A percentile compares a stretch with the other conserved stretches of the same genome.
These are phyloP conservation scores for Choloepus didactylus DNA, from an alignment of 2,797 vertebrate genomes.

Conservation along the genomic window DNA sequence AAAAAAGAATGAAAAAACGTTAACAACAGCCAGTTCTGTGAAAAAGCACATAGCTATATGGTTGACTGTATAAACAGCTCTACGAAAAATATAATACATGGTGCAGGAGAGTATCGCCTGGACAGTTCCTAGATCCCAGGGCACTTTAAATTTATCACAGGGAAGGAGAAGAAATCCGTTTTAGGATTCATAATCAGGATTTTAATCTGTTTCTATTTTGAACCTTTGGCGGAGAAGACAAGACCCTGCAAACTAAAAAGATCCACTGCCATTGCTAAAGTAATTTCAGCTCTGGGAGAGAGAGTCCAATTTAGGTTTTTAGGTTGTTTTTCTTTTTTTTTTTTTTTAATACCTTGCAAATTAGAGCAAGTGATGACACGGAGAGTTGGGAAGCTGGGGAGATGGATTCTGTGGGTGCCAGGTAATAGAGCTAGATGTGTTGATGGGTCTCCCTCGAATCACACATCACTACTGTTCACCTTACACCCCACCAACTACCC, in stretches of 20 bases:
- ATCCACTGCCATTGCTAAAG: slow-evolving; percentile 73
- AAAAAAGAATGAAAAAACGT: not conserved
- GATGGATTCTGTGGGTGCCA: not conserved
- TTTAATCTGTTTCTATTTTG: slow-evolving; percentile 85
- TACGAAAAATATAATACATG: slow-evolving; percentile 27
- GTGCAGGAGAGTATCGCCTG: slow-evolving; percentile 23
- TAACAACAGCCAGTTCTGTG: not conserved
- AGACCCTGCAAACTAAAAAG: slow-evolving; percentile 74
- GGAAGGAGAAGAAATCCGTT: slow-evolving; percentile 77
- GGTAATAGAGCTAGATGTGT: not conserved
- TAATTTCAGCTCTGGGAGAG: slow-evolving; percentile 70
- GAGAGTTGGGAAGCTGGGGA: slow-evolving; percentile 14
- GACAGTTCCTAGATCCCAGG: slow-evolving; percentile 44
- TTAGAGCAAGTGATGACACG: slow-evolving; percentile 54
- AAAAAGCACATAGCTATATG: slow-evolving; percentile 1
- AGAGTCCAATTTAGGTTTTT: slow-evolving; percentile 75
- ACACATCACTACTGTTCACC: not conserved
- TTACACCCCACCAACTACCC: too few relatives aligned
- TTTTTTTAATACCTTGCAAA: slow-evolving; percentile 55
- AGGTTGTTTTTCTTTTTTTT: not conserved
- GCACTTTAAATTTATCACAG: slow-evolving; percentile 70
- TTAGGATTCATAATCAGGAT: slow-evolving; percentile 70
- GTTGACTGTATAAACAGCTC: slow-evolving; percentile 47
- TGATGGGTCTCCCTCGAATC: not conserved
- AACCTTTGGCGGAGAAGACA: slow-evolving; percentile 75